Percentiles rank a stretch among this genome's conserved stretches.
phyloP scores from a whole-genome alignment of 2,888 invertebrate species.

The Macrophya annulata region DNA sequence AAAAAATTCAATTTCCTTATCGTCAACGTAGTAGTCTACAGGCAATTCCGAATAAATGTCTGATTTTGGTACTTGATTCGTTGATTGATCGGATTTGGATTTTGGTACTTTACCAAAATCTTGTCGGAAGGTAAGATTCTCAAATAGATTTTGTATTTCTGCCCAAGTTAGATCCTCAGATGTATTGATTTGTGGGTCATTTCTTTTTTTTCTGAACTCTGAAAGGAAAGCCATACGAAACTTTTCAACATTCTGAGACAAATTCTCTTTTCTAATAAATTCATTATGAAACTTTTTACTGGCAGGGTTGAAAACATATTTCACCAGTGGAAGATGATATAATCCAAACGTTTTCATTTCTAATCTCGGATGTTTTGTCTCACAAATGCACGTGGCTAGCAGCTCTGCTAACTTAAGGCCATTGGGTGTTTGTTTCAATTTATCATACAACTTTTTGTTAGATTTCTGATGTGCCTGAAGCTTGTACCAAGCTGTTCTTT shows the following conservation, averaged over 20 bases:
- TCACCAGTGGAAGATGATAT: background rate
- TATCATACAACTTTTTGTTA: no score
- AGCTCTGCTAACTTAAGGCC: no score
- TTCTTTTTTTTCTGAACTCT: no score
- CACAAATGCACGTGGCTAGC: background rate
- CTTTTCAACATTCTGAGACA: background rate
- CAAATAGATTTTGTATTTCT: no score
- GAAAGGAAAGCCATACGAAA: background rate
- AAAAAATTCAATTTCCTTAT: background rate
- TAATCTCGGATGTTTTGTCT: background rate
- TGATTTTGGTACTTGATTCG: no score
- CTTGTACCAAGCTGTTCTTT: background rate
- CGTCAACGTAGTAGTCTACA: background rate
- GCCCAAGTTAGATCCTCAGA: background rate
- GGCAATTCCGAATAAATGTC: no score
- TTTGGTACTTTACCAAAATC: no score
- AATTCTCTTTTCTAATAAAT: background rate
- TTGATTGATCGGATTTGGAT: background rate
- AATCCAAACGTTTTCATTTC: background rate
- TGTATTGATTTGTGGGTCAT: no score
- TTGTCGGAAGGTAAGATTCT: no score
- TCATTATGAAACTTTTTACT: background rate
- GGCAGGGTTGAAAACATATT: background rate
- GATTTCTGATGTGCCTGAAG: no score
- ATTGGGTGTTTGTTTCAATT: no score